Evolutionary conservation across 2,797 vertebrate species (phyloP), one percentile per base, ranked within the genome.

Genomic region (Arrhamphus sclerolepis): DNA sequence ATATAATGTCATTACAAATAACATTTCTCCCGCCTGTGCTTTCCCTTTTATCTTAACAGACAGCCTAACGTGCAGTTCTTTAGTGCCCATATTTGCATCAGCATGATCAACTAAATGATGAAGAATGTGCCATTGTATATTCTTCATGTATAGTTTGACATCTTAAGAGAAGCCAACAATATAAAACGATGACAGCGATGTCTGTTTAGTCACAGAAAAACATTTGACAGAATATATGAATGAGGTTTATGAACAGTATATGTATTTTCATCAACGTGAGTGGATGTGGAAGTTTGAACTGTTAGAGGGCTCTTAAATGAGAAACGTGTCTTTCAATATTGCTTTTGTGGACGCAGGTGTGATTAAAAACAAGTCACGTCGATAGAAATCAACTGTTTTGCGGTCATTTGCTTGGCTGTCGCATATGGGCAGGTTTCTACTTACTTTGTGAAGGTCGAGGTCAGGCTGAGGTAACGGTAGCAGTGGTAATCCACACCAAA

Each of bases 381-480:
- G 44, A 18, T n/a, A 21, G 55, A 21, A 66, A 21, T 0, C 6
- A 22, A 48, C 1, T 41, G 24, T 56, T 6, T 34, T 11, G 31
- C 13, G 42, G 42, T 19, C 1, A 2, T 20, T 3, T 66, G 18
- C 17, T 38, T 52, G 57, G 13, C 31, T 31, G 0, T 29, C 56
- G 47, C 14, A 26, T 19, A 40, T 66, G 51, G 52, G 54, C 72
- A 77, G 65, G 62, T 39, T 80, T 69, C 60, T 63, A 91, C 92
- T 93, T 88, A 93, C 92, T 92, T 90, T 78, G 78, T 91, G 87
- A 92, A 92, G 90, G 90, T 92, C 82, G 90, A 87, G 86, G 88
- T 91, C 88, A 88, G 70, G 61, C 61, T 85, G 90, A 91, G 89
- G 88, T 90, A 91, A 88, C 78, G 78, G 88, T 82, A 77, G 86